phyloP scores from a whole-genome alignment of 2,888 invertebrate genomes.

The Ichneumoninae sp. region DNA sequence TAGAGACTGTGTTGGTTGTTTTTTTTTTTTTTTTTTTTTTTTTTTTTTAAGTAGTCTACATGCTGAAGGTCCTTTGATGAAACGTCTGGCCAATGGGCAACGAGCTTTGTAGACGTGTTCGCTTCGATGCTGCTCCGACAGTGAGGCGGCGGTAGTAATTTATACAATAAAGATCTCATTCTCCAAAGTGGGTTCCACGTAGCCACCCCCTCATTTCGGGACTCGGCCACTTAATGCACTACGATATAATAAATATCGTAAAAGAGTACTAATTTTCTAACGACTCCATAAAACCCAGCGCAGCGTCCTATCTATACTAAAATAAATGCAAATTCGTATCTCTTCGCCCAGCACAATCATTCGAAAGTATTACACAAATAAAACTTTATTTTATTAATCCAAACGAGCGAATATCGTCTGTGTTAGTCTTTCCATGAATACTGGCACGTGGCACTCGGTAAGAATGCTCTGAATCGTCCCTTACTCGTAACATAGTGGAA shows the following conservation, averaged over 20 bases:
- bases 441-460: conserved; percentile 46
- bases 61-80: neutral
- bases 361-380: conserved; percentile 65
- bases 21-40: too few species aligned
- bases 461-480: conserved; percentile 13
- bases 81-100: neutral
- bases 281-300: neutral
- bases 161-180: neutral
- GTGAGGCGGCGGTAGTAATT: neutral
- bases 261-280: neutral
- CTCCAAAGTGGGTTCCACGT: neutral
- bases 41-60: neutral
- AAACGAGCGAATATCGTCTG: conserved; percentile 58
- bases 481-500: conserved; percentile 16
- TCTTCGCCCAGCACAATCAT: neutral
- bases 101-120: neutral
- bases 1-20: too few species aligned
- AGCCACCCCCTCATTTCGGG: too few species aligned
- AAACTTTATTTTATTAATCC: conserved; percentile 66
- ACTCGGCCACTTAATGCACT: too few species aligned
- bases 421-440: conserved; percentile 56
- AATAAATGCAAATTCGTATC: neutral
- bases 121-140: neutral
- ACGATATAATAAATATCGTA: neutral
- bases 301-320: neutral